A percentile compares a stretch with the other conserved stretches of the same genome.
Conservation (phyloP, 2,797 vertebrate genomes). For the Manis crassicaudata region DNA sequence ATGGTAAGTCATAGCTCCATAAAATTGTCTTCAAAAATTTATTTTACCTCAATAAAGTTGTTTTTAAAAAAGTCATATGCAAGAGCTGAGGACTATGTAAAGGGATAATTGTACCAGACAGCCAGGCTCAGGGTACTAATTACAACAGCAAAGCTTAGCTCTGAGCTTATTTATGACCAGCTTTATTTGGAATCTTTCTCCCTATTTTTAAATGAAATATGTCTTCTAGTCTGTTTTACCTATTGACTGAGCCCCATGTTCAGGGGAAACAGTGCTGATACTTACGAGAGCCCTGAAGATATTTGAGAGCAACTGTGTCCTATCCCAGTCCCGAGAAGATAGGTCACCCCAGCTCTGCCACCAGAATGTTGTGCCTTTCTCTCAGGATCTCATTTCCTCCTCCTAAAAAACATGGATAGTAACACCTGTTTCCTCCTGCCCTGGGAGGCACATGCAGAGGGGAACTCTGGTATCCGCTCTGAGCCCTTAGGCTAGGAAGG, state of each 20-base stretch:
- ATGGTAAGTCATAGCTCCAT: neutral
- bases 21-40: too few species aligned
- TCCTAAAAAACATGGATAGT: neutral
- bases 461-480: neutral
- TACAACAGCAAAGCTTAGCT: neutral
- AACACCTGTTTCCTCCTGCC: neutral
- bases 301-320: neutral
- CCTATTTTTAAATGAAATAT: neutral
- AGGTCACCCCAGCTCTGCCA: neutral
- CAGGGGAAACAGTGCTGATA: rapidly evolving
- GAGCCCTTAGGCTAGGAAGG: neutral
- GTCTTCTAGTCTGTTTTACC: neutral
- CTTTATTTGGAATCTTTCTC: neutral
- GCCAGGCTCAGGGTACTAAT: too few species aligned
- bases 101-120: neutral
- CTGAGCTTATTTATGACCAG: neutral
- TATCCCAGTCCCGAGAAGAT: neutral
- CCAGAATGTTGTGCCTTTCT: neutral
- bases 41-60: too few species aligned
- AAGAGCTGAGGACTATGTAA: neutral
- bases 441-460: neutral
- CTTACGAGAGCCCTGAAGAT: neutral
- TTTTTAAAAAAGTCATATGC: neutral
- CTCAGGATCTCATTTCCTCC: neutral
- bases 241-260: neutral